phyloP scores from a whole-genome alignment of 2,888 invertebrate genomes.

The Phengaris alcon region DNA sequence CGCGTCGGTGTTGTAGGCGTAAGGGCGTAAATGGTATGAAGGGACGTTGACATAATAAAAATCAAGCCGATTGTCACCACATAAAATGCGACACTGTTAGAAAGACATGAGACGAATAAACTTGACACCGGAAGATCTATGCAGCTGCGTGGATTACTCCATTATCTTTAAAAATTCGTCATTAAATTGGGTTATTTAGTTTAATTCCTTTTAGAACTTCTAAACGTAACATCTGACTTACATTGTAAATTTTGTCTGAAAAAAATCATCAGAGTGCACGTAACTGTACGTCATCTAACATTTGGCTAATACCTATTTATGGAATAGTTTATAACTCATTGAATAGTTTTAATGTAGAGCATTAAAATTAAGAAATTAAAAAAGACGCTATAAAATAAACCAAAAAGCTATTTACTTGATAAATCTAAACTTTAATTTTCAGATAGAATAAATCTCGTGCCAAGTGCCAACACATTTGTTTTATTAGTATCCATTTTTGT shows the following conservation, averaged over 20 bases:
- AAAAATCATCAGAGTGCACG: no score
- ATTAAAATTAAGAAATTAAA: no score
- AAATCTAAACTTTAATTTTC: conserved; percentile 18
- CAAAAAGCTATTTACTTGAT: conserved; percentile 6
- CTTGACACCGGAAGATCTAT: neutral
- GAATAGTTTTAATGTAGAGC: no score
- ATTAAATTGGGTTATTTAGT: neutral
- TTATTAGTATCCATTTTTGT: conserved; percentile 20
- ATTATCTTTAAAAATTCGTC: neutral
- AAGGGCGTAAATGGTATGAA: neutral
- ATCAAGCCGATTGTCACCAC: neutral
- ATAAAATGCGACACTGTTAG: neutral
- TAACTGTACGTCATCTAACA: no score
- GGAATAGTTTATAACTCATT: no score
- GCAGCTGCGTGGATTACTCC: neutral
- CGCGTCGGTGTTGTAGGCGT: no score
- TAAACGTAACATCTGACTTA: no score
- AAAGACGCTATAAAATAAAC: neutral
- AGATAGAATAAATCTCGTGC: neutral
- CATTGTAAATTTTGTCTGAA: no score
- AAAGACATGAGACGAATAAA: conserved; percentile 1
- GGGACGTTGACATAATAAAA: neutral
- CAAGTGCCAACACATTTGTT: conserved; percentile 8
- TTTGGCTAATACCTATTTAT: no score
- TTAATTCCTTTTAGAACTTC: neutral